Base-by-base conservation (phyloP, 2,113 vertebrate genomes). In the Sander vitreus region DNA sequence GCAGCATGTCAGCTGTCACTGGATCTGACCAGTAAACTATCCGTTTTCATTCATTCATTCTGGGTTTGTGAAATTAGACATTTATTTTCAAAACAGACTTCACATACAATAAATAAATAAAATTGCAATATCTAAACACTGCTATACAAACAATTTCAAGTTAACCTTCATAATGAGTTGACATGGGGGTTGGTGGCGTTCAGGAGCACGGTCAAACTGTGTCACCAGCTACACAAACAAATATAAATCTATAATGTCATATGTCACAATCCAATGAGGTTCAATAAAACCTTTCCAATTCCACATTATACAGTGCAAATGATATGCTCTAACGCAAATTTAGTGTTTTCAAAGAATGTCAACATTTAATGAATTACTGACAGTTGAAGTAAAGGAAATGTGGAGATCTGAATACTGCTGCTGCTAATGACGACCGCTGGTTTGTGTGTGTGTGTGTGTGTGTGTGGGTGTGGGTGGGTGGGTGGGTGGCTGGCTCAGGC, bases 51-150 rank as follows among this genome's bases (percentile, higher is more conserved):
- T 70, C 50, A 85, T 47, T 77, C 23, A 18, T 45, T 67, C 13
- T 15, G 2, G 64, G 53, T 87, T 89, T 90, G 85, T 82, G 89
- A 95, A 93, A 93, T 83, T 92, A 92, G 87, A 93, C 89, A 92
- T 95, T 93, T 93, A 95, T 95, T 95, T 93, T 83, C 59, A 88
- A 91, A 95, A 94, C 93, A 91, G 87, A 95, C 89, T 90, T 92
- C 87, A 95, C 93, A 82, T 87, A 94, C 91, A 95, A 90, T 91
- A 93, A 95, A 95, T 95, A 94, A 95, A 95, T 95, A 91, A 96
- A 94, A 94, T 78, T 85, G 84, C 90, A 94, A 93, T 85, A 91
- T 90, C 83, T 50, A 86, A 82, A 92, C 91, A 93, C 86, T 76
- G 81, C 86, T 91, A 76, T 90, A 94, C 86, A 94, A 88, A 94